These are phyloP conservation scores for Diadromus collaris DNA, from an alignment of 2,888 invertebrate species.

Conservation along the genomic window DNA sequence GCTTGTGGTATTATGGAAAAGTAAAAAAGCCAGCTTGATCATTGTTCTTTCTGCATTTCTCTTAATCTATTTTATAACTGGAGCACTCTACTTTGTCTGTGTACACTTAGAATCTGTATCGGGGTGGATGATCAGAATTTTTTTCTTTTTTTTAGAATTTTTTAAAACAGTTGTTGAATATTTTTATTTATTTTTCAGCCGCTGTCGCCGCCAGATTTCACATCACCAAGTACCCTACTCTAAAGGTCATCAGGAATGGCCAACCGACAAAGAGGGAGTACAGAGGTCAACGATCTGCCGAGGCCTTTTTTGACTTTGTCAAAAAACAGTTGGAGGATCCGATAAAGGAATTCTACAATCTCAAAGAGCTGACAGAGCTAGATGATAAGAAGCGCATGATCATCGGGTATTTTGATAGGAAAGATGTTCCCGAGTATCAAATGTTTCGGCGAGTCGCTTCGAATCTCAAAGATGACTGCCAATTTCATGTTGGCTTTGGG, in stretches of 20 bases:
- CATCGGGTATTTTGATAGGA: slow-evolving; percentile 93
- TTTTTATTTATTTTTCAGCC: slow-evolving; percentile 78
- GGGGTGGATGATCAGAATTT: too few relatives aligned
- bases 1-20: too few relatives aligned
- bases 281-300: slow-evolving; percentile 93
- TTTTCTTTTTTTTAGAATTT: neutral
- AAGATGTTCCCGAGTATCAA: slow-evolving; percentile 91
- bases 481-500: slow-evolving; percentile 96
- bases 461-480: slow-evolving; percentile 96
- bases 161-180: neutral
- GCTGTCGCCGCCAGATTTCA: slow-evolving; percentile 94
- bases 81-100: too few relatives aligned
- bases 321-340: slow-evolving; percentile 94
- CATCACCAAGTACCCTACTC: slow-evolving; percentile 98
- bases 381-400: slow-evolving; percentile 92
- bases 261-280: slow-evolving; percentile 95
- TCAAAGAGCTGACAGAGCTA: slow-evolving; percentile 87
- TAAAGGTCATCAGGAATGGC: slow-evolving; percentile 96
- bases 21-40: too few relatives aligned
- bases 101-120: too few relatives aligned
- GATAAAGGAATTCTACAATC: slow-evolving; percentile 87
- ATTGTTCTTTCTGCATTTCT: too few relatives aligned
- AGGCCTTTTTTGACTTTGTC: slow-evolving; percentile 94
- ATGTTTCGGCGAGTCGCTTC: slow-evolving; percentile 91
- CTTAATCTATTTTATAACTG: too few relatives aligned